Base-by-base conservation (phyloP, 2,113 vertebrate genomes). In the Sinosuthora webbiana region DNA sequence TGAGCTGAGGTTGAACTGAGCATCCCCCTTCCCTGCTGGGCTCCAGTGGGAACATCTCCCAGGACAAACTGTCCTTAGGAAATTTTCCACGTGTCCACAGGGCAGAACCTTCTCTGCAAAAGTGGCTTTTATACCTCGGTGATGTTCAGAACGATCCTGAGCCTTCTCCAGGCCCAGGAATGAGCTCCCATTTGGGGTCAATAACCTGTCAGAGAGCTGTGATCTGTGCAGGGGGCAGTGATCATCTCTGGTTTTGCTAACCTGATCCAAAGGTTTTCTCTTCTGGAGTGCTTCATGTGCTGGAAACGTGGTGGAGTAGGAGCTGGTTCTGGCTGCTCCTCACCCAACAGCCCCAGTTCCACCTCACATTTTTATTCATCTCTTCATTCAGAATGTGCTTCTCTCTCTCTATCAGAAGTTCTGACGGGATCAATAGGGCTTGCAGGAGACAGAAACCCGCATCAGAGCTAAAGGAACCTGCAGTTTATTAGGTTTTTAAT, bases 401-500 rank as follows among this genome's bases (percentile, higher is more conserved):
- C 14, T 75, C 79, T n/a, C 69, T 53, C 67, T 87, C 33, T 64
- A 52, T 89, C 85, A 76, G 25, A 90, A 90, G 62, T 57, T 14
- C 73, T 75, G 68, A 76, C 3, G 20, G 78, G 87, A 96, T 95
- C 86, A 70, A 73, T 93, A 77, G 19, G 14, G 77, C 45, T 95
- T 78, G 35, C 13, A 71, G 90, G 89, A 81, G 52, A 64, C 63
- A 79, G 92, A 84, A 96, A 96, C 89, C 86, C 18, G 81, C 80
- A 95, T 95, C 90, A 91, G 85, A 95, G 73, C 73, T 47, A 15
- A 60, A 87, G 69, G 24, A 92, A 96, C 94, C 82, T 44, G 41
- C 84, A 88, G 89, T 97, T 97, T 96, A 95, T 98, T 98, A 96
- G 92, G 94, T 97, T 98, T 97, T 97, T 98, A 98, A 98, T 98